Evolutionary conservation across 1,140 invertebrate genomes (phyloP).

Genomic region (Hyphantria cunea): DNA sequence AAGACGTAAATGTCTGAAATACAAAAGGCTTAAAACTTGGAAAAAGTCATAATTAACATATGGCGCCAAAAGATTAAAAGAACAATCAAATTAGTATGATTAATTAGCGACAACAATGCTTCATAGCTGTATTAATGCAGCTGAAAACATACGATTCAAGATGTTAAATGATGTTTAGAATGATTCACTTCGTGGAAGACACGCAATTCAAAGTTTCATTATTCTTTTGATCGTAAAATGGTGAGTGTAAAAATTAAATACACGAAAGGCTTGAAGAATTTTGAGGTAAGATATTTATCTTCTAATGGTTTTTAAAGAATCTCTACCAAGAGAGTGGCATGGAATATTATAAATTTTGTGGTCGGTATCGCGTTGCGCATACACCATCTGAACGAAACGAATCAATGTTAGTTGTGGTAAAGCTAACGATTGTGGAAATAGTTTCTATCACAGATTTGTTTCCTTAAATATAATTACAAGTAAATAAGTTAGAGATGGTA

Average conservation of each 20-base stretch:
- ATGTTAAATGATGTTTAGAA: not conserved
- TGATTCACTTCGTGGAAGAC: not conserved
- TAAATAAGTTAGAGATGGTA: too few species aligned
- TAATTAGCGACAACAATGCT: conserved; percentile 18
- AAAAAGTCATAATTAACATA: conserved; percentile 10
- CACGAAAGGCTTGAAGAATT: not conserved
- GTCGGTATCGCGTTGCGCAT: conserved; percentile 24
- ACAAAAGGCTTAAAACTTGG: conserved; percentile 1
- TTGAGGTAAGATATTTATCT: conserved; percentile 6
- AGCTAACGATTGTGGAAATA: conserved; percentile 19
- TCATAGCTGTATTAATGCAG: not conserved
- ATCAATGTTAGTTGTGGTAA: conserved; percentile 2
- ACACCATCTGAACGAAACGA: conserved; percentile 1
- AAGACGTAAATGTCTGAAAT: not conserved
- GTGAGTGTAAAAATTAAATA: not conserved
- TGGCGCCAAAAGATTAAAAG: conserved; percentile 21
- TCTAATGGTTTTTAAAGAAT: conserved; percentile 25
- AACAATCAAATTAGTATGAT: conserved; percentile 25
- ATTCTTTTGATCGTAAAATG: not conserved
- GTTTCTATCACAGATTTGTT: conserved; percentile 5
- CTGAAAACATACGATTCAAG: not conserved
- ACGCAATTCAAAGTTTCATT: not conserved
- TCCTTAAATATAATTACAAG: not conserved
- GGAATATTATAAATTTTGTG: conserved; percentile 31
- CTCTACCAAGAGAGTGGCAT: conserved; percentile 27